Evolutionary conservation across 2,888 invertebrate species (phyloP).

Genomic region (Philonicus albiceps): DNA sequence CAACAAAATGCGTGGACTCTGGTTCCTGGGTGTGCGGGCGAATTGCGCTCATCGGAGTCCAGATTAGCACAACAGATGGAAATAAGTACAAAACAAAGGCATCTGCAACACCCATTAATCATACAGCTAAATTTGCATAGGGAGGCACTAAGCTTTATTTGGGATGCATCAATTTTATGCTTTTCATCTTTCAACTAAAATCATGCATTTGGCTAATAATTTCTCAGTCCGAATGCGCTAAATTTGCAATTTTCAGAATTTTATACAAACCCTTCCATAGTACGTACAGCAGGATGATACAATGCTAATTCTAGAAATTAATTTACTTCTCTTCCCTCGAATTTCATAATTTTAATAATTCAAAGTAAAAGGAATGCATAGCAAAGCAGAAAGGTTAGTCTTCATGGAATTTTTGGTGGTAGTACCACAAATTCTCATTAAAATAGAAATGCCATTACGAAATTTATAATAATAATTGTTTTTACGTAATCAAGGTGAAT

Average conservation of each 20-base stretch:
- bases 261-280: background rate
- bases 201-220: background rate
- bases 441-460: too few species aligned
- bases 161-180: background rate
- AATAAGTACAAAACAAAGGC: background rate
- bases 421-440: too few species aligned
- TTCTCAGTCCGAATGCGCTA: background rate
- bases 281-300: too few species aligned
- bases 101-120: background rate
- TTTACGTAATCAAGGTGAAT: too few species aligned
- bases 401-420: too few species aligned
- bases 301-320: too few species aligned
- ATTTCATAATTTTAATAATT: too few species aligned
- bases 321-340: too few species aligned
- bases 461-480: too few species aligned
- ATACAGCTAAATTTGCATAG: background rate
- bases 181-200: background rate
- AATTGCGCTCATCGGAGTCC: background rate
- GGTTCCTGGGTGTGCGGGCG: background rate
- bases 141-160: background rate
- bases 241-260: background rate
- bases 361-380: too few species aligned
- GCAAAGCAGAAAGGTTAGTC: too few species aligned
- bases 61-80: background rate
- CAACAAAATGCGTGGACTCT: background rate